Percentiles rank a stretch among this genome's conserved stretches.
These are phyloP conservation scores for Limanda limanda DNA, from an alignment of 2,113 vertebrate genomes.

Conservation along the genomic window DNA sequence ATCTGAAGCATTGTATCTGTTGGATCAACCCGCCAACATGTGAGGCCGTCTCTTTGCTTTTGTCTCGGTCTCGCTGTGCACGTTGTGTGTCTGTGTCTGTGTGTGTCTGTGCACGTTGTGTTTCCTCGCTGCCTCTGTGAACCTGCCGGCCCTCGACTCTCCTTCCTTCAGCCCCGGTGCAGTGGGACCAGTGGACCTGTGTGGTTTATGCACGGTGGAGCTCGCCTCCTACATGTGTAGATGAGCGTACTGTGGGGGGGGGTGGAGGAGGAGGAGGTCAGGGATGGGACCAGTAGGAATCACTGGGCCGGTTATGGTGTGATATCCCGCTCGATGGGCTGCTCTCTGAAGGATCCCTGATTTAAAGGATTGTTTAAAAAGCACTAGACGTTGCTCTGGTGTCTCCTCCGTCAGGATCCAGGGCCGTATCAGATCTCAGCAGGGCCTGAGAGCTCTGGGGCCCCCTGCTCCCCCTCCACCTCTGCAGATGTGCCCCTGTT, in stretches of 20 bases:
- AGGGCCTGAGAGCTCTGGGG: no score
- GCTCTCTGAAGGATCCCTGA: no score
- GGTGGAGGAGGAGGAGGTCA: background rate
- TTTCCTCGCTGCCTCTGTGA: background rate
- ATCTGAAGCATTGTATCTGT: constrained; percentile 60
- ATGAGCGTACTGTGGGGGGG: no score
- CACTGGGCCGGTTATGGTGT: constrained; percentile 41
- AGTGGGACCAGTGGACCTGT: background rate
- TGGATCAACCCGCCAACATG: constrained; percentile 36
- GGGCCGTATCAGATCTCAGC: constrained; percentile 61
- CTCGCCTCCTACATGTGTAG: background rate
- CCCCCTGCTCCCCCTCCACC: background rate
- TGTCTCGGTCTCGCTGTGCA: background rate
- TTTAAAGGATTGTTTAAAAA: no score
- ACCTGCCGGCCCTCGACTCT: background rate
- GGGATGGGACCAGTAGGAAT: constrained; percentile 67
- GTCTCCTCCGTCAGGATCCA: constrained; percentile 48
- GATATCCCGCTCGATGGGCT: background rate
- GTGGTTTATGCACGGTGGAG: background rate
- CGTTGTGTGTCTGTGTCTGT: no score
- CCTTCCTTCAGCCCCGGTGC: background rate
- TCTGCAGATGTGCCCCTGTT: constrained; percentile 36
- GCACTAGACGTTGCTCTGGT: background rate
- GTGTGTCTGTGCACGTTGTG: no score
- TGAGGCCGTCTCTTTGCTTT: constrained; percentile 14